Percentiles rank a stretch among this genome's conserved stretches.
phyloP scores from a whole-genome alignment of 2,113 vertebrate genomes.

The Natator depressus region DNA sequence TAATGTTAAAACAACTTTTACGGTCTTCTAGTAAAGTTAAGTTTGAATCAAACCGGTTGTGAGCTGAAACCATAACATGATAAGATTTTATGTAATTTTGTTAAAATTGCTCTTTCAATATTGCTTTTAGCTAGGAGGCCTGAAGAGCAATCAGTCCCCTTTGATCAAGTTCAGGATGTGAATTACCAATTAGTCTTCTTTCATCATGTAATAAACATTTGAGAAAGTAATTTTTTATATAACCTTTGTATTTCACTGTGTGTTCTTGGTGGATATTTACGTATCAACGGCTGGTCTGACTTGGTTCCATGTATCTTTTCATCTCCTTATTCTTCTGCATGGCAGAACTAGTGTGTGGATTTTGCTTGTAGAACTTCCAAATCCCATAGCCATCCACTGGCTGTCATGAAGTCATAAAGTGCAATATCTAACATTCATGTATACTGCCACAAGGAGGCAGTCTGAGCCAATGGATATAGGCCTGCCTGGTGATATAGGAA shows the following conservation, averaged over 20 bases:
- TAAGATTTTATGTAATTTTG: slow-evolving; percentile 6
- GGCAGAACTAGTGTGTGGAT: background rate
- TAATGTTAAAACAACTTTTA: slow-evolving; percentile 12
- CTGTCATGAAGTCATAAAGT: background rate
- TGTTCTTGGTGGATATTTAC: slow-evolving; percentile 33
- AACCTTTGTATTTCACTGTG: slow-evolving; percentile 54
- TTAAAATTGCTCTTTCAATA: slow-evolving; percentile 50
- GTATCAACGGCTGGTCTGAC: slow-evolving; percentile 18
- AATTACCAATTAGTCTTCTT: slow-evolving; percentile 40
- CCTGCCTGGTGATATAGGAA: background rate
- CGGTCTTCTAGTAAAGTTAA: slow-evolving; percentile 1
- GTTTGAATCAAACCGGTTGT: background rate
- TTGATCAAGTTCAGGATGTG: slow-evolving; percentile 34
- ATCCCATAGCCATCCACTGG: background rate
- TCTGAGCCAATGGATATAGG: slow-evolving; percentile 2
- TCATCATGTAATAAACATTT: slow-evolving; percentile 68
- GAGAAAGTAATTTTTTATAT: slow-evolving; percentile 55
- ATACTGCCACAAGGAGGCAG: slow-evolving; percentile 59
- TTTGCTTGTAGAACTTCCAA: background rate
- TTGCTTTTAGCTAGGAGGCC: slow-evolving; percentile 53
- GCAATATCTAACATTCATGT: background rate
- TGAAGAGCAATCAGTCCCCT: slow-evolving; percentile 52
- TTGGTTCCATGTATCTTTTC: background rate
- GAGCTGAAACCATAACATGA: slow-evolving; percentile 18
- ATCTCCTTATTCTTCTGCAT: background rate